phyloP scores from a whole-genome alignment of 2,888 invertebrate species.

The Hipparchia semele region DNA sequence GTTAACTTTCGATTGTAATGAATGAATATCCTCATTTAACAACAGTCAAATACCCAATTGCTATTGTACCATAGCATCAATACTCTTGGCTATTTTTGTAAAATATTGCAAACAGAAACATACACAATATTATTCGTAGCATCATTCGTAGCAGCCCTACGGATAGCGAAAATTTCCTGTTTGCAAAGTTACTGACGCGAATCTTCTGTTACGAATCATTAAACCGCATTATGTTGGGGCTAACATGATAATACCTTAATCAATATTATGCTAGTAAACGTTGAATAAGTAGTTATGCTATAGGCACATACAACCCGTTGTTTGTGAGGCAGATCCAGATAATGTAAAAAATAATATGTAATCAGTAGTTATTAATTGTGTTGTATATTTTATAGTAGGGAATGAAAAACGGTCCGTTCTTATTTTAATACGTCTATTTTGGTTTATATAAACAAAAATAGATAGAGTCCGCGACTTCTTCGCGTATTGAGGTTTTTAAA shows the following conservation, averaged over 20 bases:
- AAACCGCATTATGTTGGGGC: constrained; percentile 31
- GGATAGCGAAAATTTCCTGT: constrained; percentile 30
- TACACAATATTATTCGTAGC: not conserved
- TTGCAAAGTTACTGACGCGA: constrained; percentile 31
- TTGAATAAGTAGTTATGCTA: not conserved
- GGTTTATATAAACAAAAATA: no score
- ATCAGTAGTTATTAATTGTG: no score
- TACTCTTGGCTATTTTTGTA: not conserved
- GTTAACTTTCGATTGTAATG: no score
- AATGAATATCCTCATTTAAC: no score
- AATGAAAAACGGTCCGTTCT: no score
- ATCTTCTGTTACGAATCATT: constrained; percentile 34
- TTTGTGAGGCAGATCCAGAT: not conserved
- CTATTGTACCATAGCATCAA: not conserved
- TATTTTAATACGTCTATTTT: no score
- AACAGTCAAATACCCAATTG: no score
- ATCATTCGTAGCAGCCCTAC: not conserved
- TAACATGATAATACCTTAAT: constrained; percentile 32
- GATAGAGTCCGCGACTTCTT: no score
- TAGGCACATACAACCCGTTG: not conserved
- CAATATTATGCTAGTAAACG: constrained; percentile 22
- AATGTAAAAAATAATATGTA: no score
- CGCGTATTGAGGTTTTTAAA: no score
- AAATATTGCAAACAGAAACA: not conserved
- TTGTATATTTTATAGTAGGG: no score